A percentile compares a stretch with the other conserved stretches of the same genome.
phyloP scores from a whole-genome alignment of 2,113 vertebrate species.

The Trematomus loennbergii region DNA sequence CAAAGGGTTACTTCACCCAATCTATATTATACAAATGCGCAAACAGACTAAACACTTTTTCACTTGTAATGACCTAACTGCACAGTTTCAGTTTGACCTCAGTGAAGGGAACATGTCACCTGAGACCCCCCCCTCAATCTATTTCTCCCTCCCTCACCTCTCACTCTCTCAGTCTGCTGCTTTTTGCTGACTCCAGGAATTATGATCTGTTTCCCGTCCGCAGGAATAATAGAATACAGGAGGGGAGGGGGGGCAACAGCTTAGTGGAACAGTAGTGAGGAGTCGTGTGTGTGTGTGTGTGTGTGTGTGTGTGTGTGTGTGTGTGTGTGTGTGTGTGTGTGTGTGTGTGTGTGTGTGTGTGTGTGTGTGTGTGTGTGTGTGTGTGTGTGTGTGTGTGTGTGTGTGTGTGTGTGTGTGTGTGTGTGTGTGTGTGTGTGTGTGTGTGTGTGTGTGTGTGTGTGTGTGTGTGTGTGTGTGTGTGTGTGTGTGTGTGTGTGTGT shows the following conservation, averaged over 20 bases:
- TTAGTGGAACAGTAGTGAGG: slow-evolving; percentile 73
- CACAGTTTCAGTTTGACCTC: slow-evolving; percentile 66
- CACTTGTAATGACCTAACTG: slow-evolving; percentile 53
- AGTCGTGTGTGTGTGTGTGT: slow-evolving; percentile 53
- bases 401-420: slow-evolving; percentile 34
- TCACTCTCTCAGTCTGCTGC: slow-evolving; percentile 67
- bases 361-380: slow-evolving; percentile 30
- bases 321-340: slow-evolving; percentile 32
- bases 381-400: slow-evolving; percentile 31
- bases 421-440: slow-evolving; percentile 36
- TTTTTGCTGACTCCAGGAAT: slow-evolving; percentile 82
- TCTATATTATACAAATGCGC: slow-evolving; percentile 40
- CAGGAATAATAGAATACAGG: slow-evolving; percentile 79
- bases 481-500: slow-evolving; percentile 32
- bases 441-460: slow-evolving; percentile 16
- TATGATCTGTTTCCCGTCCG: slow-evolving; percentile 79
- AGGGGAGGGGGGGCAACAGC: slow-evolving; percentile 48
- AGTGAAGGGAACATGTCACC: slow-evolving; percentile 64
- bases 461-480: slow-evolving; percentile 19
- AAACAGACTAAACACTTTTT: slow-evolving; percentile 72
- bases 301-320: slow-evolving; percentile 25
- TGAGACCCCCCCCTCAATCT: slow-evolving; percentile 25
- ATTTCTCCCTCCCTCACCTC: slow-evolving; percentile 4
- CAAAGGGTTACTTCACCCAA: slow-evolving; percentile 30
- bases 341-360: slow-evolving; percentile 34